A percentile compares a stretch with the other conserved stretches of the same genome.
Evolutionary conservation across 2,888 invertebrate genomes (phyloP).

Genomic region (Tromatobia lineatoria): DNA sequence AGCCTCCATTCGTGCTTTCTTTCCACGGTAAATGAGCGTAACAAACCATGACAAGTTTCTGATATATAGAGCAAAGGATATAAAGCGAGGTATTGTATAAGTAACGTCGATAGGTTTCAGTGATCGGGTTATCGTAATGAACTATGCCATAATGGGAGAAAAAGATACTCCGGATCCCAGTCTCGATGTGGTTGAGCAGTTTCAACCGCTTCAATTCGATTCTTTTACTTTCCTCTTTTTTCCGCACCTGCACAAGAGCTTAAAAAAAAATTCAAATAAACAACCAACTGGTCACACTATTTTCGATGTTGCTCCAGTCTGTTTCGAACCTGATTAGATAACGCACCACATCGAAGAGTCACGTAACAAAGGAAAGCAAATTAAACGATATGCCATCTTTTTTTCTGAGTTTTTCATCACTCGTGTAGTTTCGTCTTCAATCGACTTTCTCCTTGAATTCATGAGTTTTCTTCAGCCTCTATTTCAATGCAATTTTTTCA

Average conservation of each 20-base stretch:
- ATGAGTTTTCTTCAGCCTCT: no score
- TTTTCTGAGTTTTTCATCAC: slow-evolving; percentile 4
- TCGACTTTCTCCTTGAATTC: no score
- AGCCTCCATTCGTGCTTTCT: slow-evolving; percentile 33
- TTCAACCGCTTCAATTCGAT: slow-evolving; percentile 28
- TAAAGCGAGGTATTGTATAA: slow-evolving; percentile 38
- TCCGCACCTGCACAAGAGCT: not conserved
- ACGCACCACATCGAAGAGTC: not conserved
- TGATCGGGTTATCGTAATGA: slow-evolving; percentile 46
- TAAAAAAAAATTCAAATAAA: not conserved
- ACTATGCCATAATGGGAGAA: slow-evolving; percentile 31
- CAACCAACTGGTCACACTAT: slow-evolving; percentile 3
- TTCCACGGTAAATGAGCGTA: slow-evolving; percentile 47
- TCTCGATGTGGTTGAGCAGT: slow-evolving; percentile 36
- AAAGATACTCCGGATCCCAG: slow-evolving; percentile 28
- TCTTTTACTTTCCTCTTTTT: slow-evolving; percentile 23
- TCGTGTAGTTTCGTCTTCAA: not conserved
- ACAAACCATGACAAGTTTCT: slow-evolving; percentile 45
- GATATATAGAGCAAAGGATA: slow-evolving; percentile 6
- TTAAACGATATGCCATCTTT: slow-evolving; percentile 7
- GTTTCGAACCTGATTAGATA: not conserved
- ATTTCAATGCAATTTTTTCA: no score
- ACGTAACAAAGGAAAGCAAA: slow-evolving; percentile 9
- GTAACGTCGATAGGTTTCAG: slow-evolving; percentile 26
- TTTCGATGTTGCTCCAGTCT: not conserved